These are phyloP conservation scores for Heterodera filipjevi DNA, from an alignment of 2,888 invertebrate species.

Conservation along the genomic window DNA sequence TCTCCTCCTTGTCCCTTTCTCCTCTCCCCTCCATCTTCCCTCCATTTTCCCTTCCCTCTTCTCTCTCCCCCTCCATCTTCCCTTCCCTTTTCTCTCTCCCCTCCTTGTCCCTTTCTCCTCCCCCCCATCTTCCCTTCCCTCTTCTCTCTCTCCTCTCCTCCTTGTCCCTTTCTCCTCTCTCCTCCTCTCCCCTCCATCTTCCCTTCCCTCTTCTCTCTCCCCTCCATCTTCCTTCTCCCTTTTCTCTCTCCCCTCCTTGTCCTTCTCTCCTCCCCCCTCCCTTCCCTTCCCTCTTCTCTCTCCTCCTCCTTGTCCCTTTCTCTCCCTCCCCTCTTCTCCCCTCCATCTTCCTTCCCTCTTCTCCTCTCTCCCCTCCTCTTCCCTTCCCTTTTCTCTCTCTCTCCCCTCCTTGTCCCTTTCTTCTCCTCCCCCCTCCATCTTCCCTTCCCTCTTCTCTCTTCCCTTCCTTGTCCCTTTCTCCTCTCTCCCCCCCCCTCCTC, in stretches of 20 bases:
- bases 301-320: too few relatives aligned
- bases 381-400: background rate
- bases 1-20: too few relatives aligned
- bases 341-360: too few relatives aligned
- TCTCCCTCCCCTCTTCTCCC: background rate
- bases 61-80: too few relatives aligned
- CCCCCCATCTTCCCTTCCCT: background rate
- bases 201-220: background rate
- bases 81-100: background rate
- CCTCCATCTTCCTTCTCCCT: background rate
- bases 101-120: too few relatives aligned
- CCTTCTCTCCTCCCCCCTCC: background rate
- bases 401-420: too few relatives aligned
- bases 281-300: too few relatives aligned
- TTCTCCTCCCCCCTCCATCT: background rate
- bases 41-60: too few relatives aligned
- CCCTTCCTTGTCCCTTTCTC: background rate
- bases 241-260: background rate
- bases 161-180: too few relatives aligned
- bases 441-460: background rate
- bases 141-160: background rate
- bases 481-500: background rate
- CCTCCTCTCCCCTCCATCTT: background rate
- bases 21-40: too few relatives aligned
- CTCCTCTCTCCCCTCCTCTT: background rate